Evolutionary conservation across 2,113 vertebrate genomes (phyloP).

Genomic region (Pelecanoides urinatrix): DNA sequence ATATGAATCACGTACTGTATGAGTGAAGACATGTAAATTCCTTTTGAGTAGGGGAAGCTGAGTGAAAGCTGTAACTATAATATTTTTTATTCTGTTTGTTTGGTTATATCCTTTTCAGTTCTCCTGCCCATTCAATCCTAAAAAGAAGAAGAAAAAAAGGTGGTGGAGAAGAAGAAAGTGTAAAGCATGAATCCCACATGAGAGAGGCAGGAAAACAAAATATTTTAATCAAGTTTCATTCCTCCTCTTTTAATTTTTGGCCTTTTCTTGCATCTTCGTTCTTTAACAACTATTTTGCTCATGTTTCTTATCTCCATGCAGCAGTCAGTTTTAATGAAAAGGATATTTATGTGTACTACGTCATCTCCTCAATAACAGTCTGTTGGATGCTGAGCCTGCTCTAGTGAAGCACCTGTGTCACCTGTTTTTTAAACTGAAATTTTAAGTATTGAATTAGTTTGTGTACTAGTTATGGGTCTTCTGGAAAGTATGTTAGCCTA

Average conservation of each 20-base stretch:
- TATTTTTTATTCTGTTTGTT: slow-evolving; percentile 32
- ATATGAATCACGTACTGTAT: slow-evolving; percentile 8
- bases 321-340: not conserved
- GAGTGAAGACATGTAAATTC: slow-evolving; percentile 43
- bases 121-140: not conserved
- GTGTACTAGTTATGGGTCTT: not conserved
- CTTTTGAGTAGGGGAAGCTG: slow-evolving; percentile 32
- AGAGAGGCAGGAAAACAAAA: not conserved
- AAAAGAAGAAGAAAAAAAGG: slow-evolving; percentile 7
- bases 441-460: not conserved
- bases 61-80: slow-evolving; percentile 34
- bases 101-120: slow-evolving; percentile 14
- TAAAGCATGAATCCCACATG: not conserved
- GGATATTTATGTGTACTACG: not conserved
- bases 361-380: not conserved
- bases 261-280: not conserved
- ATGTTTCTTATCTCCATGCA: not conserved
- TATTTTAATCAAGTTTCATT: slow-evolving; percentile 3
- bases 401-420: not conserved
- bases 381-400: not conserved
- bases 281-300: not conserved
- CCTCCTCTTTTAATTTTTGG: not conserved
- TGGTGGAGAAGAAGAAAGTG: slow-evolving; percentile 4
- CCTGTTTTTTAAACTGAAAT: not conserved
- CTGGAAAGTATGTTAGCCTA: not conserved